phyloP scores from a whole-genome alignment of 1,140 invertebrate species.

The Drosophila seguyi region DNA sequence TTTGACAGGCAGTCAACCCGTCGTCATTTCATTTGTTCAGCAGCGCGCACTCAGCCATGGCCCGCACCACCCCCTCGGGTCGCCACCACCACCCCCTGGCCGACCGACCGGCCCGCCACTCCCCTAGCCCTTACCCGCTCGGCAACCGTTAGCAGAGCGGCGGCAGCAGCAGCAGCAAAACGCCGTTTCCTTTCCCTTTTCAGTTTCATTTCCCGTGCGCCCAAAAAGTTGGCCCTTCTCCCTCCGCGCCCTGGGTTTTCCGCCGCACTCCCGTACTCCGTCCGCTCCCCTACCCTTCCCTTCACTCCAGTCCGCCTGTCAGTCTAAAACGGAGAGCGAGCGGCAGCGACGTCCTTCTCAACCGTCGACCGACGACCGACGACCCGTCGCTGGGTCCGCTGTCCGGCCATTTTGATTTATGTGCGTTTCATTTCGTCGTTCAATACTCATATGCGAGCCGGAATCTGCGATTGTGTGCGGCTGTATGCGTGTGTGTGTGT shows the following conservation, averaged over 20 bases:
- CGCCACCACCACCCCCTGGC: slow-evolving; percentile 10
- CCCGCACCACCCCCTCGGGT: slow-evolving; percentile 50
- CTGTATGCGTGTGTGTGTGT: slow-evolving; percentile 52
- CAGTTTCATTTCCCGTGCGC: slow-evolving; percentile 81
- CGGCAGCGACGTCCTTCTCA: slow-evolving; percentile 27
- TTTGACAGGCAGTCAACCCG: slow-evolving; percentile 85
- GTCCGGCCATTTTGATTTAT: slow-evolving; percentile 85
- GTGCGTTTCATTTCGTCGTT: slow-evolving; percentile 85
- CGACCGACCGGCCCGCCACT: slow-evolving; percentile 19
- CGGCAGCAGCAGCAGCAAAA: slow-evolving; percentile 63
- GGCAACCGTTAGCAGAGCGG: slow-evolving; percentile 47
- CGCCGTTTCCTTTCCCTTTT: slow-evolving; percentile 84
- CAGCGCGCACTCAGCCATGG: slow-evolving; percentile 82
- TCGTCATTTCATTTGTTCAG: slow-evolving; percentile 85
- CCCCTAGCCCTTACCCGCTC: slow-evolving; percentile 28
- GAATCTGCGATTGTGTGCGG: slow-evolving; percentile 50
- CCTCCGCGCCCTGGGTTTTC: slow-evolving; percentile 34
- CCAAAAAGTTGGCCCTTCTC: slow-evolving; percentile 42
- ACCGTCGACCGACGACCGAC: slow-evolving; percentile 57
- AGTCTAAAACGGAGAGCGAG: slow-evolving; percentile 63
- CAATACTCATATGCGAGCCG: slow-evolving; percentile 83
- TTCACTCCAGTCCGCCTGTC: slow-evolving; percentile 65
- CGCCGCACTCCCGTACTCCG: slow-evolving; percentile 8
- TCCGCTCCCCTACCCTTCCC: slow-evolving; percentile 24
- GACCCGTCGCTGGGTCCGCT: slow-evolving; percentile 66